phyloP scores from a whole-genome alignment of 1,140 invertebrate species.

The Eubasilissa regina region DNA sequence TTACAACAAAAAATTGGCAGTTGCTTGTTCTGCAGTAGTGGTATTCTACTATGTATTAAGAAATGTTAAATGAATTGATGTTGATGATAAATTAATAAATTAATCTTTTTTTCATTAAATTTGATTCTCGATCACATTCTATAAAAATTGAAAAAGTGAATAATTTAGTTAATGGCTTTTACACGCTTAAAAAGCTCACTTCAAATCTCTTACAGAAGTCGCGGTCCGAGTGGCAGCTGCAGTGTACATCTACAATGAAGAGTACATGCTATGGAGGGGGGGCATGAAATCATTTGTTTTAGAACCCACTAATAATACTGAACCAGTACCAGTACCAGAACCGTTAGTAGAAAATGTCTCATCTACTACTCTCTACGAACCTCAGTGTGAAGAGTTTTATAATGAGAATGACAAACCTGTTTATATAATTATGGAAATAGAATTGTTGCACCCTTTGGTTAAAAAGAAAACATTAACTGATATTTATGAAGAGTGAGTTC shows the following conservation, averaged over 20 bases:
- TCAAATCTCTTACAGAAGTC: neutral
- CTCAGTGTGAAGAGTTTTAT: slow-evolving; percentile 9
- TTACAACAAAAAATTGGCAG: too few relatives aligned
- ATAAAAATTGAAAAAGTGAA: too few relatives aligned
- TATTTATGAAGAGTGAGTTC: slow-evolving; percentile 39
- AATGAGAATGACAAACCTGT: slow-evolving; percentile 13
- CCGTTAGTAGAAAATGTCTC: neutral
- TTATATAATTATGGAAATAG: slow-evolving; percentile 39
- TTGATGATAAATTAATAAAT: too few relatives aligned
- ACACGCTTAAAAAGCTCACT: neutral
- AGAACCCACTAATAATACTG: neutral
- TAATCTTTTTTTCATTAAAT: too few relatives aligned
- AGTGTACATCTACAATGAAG: slow-evolving; percentile 30
- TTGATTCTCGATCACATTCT: too few relatives aligned
- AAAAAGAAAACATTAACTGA: slow-evolving; percentile 22
- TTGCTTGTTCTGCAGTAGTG: too few relatives aligned
- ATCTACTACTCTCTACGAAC: slow-evolving; percentile 2
- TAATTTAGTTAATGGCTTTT: too few relatives aligned
- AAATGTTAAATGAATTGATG: too few relatives aligned
- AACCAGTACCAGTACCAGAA: neutral
- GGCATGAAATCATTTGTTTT: slow-evolving; percentile 13
- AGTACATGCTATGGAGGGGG: slow-evolving; percentile 9
- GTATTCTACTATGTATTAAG: too few relatives aligned
- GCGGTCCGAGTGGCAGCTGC: slow-evolving; percentile 11
- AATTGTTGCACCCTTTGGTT: slow-evolving; percentile 15